Base-by-base conservation (phyloP, 2,888 invertebrate species). In the Drosophila gaucha region DNA sequence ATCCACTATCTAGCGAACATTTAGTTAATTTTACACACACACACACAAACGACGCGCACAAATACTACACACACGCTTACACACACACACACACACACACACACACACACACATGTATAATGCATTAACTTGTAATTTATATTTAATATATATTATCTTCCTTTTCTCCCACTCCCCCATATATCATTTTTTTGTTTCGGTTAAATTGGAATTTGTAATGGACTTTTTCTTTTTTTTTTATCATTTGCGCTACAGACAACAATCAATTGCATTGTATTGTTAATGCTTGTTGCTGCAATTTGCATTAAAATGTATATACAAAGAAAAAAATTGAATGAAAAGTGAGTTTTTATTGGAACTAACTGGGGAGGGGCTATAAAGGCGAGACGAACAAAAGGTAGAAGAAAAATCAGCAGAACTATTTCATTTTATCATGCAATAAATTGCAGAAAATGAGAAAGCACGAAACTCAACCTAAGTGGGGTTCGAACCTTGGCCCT, bases 271-370 rank as follows among this genome's bases (percentile, higher is more conserved):
- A 71, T 51, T 54, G 65, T 38, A 47, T 58, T 65, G 58, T 47
- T 33, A 49, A 52, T 50, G 58, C 41, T 55, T 59, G 38, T 59
- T 56, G 50, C 47, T 78, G 83, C 56, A 57, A 73, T 66, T 67
- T 63, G 77, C 84, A 80, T 66, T 83, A 41, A 79, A 83, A 41
- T 79, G 74, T 83, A 78, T 66, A 80, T 74, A 80, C 39, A 69
- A 52, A 76, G 24, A 52, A 55, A 50, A 22, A 41, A 54, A 54
- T 49, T 33, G 28, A 67, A 54, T 36, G 59, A 59, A 51, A 30
- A 16, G n/a, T 16, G 43, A 46, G 36, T 62, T 49, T 57, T 33
- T 6, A 62, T 16, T 38, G 6, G 14, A 18, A 5, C 12, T 22
- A 8, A 22, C 6, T 14, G 39, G 2, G 9, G 39, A 24, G 24